Evolutionary conservation across 2,888 invertebrate genomes (phyloP).

Genomic region (Colostygia pectinataria): DNA sequence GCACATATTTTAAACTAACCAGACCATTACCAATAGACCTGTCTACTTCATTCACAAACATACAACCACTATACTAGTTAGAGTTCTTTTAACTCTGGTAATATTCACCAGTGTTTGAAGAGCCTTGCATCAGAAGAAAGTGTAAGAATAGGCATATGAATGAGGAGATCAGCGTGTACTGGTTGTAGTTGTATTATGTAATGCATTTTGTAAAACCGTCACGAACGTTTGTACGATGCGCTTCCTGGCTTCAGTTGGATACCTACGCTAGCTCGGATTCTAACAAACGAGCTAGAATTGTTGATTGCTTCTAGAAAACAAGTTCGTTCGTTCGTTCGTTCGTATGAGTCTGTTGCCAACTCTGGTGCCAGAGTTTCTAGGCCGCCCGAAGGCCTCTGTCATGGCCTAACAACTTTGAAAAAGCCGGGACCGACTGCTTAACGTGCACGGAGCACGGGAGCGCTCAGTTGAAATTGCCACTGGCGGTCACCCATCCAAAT

Average conservation of each 20-base stretch:
- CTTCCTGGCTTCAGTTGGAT: conserved; percentile 39
- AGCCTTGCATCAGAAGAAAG: conserved; percentile 17
- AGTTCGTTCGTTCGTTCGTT: too few relatives aligned
- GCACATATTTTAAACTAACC: conserved; percentile 38
- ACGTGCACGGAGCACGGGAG: too few relatives aligned
- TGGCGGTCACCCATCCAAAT: too few relatives aligned
- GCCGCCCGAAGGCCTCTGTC: too few relatives aligned
- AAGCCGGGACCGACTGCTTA: too few relatives aligned
- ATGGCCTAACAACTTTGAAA: too few relatives aligned
- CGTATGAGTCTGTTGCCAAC: too few relatives aligned
- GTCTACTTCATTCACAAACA: conserved; percentile 20
- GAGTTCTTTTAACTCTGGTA: conserved; percentile 29
- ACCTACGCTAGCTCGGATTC: not conserved
- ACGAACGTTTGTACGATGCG: conserved; percentile 36
- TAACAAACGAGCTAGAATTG: not conserved
- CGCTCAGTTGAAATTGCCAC: too few relatives aligned
- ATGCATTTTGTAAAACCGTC: conserved; percentile 40
- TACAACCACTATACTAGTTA: conserved; percentile 15
- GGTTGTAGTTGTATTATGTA: conserved; percentile 36
- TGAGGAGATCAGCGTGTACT: conserved; percentile 19
- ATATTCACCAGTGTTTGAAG: not conserved
- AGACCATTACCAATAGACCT: conserved; percentile 32
- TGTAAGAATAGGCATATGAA: conserved; percentile 7
- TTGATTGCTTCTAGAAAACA: conserved; percentile 1
- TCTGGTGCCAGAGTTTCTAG: too few relatives aligned